Evolutionary conservation across 1,140 invertebrate species (phyloP), one percentile per base, ranked within the genome.

Genomic region (Scaptomyza graminum): DNA sequence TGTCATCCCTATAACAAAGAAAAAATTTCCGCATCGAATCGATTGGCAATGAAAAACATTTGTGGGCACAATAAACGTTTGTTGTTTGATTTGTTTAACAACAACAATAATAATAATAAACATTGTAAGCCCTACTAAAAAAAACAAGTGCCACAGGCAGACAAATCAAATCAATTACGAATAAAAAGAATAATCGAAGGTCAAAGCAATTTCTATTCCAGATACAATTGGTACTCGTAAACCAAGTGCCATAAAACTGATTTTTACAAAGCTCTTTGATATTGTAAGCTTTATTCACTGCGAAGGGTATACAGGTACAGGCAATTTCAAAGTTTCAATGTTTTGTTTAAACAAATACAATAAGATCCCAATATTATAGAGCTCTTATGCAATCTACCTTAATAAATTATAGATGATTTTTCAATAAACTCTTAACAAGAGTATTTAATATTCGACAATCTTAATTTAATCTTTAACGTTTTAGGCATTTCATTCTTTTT

Each of bases 11-110:
- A 50, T 55, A 55, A 70, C 44, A 63, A 15, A 69, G 15, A n/a
- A 7, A 69, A 25, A n/a, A 7, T 57, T 49, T 52, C 3, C 74
- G 75, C 54, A 64, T 34, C 75, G 31, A 82, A 79, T 82, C 76
- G 61, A 87, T 87, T 88, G 83, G 75, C 83, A 87, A 83, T 88
- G 83, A 88, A 87, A 85, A 87, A 57, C 72, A 50, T 49, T 62
- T 64, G 57, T 41, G 51, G 52, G 72, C 52, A 76, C 82, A 88
- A 83, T 87, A 79, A 88, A 88, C 75, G 76, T 82, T 82, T 76
- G 87, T 87, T 87, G 82, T 87, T 80, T 85, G 63, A 73, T 76
- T 76, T 59, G 66, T 81, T 79, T 84, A 83, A 34, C 31, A 34
- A 79, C 69, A 16, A 54, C 51, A 76, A 78, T 56, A 64, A 64